Evolutionary conservation across 2,797 vertebrate species (phyloP).

Genomic region (Cheirogaleus major): DNA sequence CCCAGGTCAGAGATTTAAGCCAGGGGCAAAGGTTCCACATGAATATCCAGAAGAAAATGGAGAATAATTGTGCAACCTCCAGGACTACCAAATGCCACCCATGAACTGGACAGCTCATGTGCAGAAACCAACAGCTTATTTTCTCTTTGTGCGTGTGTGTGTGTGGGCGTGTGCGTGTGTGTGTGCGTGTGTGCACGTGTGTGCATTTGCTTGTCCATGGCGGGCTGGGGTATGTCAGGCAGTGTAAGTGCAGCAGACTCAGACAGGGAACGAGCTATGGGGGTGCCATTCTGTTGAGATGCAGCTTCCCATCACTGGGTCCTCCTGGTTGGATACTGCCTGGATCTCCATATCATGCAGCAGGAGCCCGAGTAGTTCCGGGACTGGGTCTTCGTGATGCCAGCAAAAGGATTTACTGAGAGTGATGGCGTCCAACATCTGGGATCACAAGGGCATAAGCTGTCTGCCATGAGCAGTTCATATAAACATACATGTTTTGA

Average conservation of each 20-base stretch:
- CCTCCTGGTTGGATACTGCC: fast-evolving
- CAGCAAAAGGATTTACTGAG: not conserved
- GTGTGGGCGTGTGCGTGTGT: too few relatives aligned
- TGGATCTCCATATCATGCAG: not conserved
- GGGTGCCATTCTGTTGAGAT: too few relatives aligned
- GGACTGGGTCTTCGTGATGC: not conserved
- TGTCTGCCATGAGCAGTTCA: too few relatives aligned
- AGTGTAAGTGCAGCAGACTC: not conserved
- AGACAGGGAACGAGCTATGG: not conserved
- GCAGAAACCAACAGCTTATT: not conserved
- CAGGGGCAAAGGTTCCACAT: not conserved
- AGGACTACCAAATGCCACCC: not conserved
- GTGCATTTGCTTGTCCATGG: too few relatives aligned
- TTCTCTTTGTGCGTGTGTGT: too few relatives aligned
- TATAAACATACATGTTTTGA: not conserved
- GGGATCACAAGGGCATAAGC: not conserved
- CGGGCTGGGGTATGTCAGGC: not conserved
- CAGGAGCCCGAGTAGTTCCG: not conserved
- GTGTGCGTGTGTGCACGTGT: too few relatives aligned
- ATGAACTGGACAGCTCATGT: too few relatives aligned
- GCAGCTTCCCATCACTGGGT: not conserved
- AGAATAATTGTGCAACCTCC: too few relatives aligned
- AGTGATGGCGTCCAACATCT: not conserved
- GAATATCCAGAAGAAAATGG: not conserved
- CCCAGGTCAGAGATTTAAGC: not conserved